These are phyloP conservation scores for Drosophila meridionalis DNA, from an alignment of 2,888 invertebrate genomes.

Conservation along the genomic window DNA sequence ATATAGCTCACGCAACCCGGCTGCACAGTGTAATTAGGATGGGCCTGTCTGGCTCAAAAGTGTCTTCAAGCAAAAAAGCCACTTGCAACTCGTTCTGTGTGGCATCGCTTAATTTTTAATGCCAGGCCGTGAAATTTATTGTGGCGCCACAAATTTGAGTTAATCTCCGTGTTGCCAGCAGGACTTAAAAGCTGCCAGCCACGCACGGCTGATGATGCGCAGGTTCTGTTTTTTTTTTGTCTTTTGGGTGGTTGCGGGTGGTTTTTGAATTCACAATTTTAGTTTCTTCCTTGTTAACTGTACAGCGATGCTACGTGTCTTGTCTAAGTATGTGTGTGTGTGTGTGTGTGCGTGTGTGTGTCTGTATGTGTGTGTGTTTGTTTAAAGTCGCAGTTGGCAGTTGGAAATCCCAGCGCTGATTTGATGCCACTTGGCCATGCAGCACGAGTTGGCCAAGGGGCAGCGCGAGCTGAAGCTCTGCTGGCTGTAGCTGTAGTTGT, in stretches of 20 bases:
- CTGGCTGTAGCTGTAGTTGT: not conserved
- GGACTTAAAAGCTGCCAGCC: conserved; percentile 51
- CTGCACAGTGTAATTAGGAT: conserved; percentile 58
- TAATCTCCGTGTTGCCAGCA: conserved; percentile 67
- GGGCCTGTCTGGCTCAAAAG: conserved; percentile 27
- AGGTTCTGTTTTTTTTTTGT: conserved; percentile 15
- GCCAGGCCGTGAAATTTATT: conserved; percentile 79
- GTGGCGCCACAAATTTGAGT: conserved; percentile 78
- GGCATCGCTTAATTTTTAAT: conserved; percentile 81
- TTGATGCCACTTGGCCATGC: conserved; percentile 32
- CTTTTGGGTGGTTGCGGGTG: conserved; percentile 36
- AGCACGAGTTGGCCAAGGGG: conserved; percentile 11
- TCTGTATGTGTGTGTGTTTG: not conserved
- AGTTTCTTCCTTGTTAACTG: conserved; percentile 30
- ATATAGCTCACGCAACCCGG: not conserved
- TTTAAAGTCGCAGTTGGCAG: conserved; percentile 40
- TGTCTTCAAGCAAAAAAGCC: conserved; percentile 40
- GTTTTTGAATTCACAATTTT: conserved; percentile 21
- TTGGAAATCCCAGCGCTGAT: conserved; percentile 55
- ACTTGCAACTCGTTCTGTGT: conserved; percentile 60
- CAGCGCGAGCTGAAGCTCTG: not conserved
- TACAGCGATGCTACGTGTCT: conserved; percentile 44
- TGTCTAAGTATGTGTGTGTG: not conserved
- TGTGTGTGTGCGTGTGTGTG: not conserved
- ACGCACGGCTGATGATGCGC: conserved; percentile 50